Conservation (phyloP, 2,888 invertebrate genomes). For the Rugalucina vietnamica region DNA sequence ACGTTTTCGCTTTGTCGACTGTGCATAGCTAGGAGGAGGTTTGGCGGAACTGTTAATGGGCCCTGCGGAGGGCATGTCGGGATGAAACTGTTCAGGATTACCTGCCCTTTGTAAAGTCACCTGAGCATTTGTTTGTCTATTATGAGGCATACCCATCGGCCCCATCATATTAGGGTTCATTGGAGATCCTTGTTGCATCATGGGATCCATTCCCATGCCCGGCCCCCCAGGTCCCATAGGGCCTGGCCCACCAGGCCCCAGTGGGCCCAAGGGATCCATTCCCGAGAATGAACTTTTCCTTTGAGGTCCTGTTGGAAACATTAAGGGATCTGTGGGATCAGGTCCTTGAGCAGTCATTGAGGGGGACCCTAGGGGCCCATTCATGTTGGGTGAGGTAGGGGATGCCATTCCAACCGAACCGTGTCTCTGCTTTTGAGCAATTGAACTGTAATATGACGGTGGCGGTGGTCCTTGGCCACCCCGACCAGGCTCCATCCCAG, state of each 20-base stretch:
- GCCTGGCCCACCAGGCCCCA: constrained; percentile 41
- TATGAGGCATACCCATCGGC: constrained; percentile 69
- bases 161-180: constrained; percentile 65
- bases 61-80: constrained; percentile 67
- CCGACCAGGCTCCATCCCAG: constrained; percentile 40
- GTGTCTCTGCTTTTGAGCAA: constrained; percentile 77
- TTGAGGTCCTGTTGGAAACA: constrained; percentile 68
- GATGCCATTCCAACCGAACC: constrained; percentile 73
- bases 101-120: constrained; percentile 80
- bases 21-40: constrained; percentile 83
- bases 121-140: constrained; percentile 69
- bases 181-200: constrained; percentile 66
- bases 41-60: constrained; percentile 62
- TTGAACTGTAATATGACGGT: constrained; percentile 78
- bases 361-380: constrained; percentile 74
- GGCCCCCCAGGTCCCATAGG: constrained; percentile 64
- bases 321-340: constrained; percentile 69
- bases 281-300: constrained; percentile 65
- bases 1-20: constrained; percentile 77
- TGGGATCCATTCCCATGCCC: constrained; percentile 54
- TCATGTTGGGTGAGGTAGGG: constrained; percentile 81
- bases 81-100: constrained; percentile 82
- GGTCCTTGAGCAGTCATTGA: constrained; percentile 67
- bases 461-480: constrained; percentile 66
- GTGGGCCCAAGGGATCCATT: constrained; percentile 64